phyloP scores from a whole-genome alignment of 2,888 invertebrate species.

The Ctenicera cuprea region DNA sequence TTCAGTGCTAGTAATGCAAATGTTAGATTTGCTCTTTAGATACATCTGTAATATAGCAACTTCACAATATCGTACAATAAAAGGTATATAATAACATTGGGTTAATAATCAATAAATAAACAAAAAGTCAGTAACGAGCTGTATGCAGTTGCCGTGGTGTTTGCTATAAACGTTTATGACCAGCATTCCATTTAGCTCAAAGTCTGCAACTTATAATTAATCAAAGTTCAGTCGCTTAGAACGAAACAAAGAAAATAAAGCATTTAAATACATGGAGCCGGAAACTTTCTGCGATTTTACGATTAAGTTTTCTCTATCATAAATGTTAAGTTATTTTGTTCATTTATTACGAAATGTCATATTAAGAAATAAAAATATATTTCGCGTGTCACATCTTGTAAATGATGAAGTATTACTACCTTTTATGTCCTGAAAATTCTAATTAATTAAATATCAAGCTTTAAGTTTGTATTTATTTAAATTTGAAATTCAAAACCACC shows the following conservation, averaged over 20 bases:
- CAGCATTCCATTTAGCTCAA: constrained; percentile 52
- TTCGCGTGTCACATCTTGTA: constrained; percentile 29
- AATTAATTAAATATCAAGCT: neutral
- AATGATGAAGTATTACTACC: neutral
- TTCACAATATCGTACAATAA: too few relatives aligned
- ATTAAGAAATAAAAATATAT: constrained; percentile 28
- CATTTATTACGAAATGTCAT: constrained; percentile 41
- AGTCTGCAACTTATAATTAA: constrained; percentile 57
- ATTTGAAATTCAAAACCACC: neutral
- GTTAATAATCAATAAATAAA: neutral
- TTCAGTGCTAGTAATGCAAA: too few relatives aligned
- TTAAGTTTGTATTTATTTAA: neutral
- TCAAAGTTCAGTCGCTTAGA: constrained; percentile 58
- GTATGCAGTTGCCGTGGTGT: constrained; percentile 4
- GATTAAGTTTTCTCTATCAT: constrained; percentile 56
- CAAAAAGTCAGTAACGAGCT: constrained; percentile 1
- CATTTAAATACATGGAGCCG: constrained; percentile 55
- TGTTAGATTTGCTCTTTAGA: too few relatives aligned
- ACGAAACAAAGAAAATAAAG: constrained; percentile 56
- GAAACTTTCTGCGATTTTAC: constrained; percentile 57
- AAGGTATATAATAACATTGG: neutral
- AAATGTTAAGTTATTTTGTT: constrained; percentile 46
- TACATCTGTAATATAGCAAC: too few relatives aligned
- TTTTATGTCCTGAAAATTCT: constrained; percentile 5
- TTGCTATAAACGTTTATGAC: constrained; percentile 46